A percentile compares a stretch with the other conserved stretches of the same genome.
Evolutionary conservation across 2,888 invertebrate species (phyloP).

Genomic region (Mythimna impura): DNA sequence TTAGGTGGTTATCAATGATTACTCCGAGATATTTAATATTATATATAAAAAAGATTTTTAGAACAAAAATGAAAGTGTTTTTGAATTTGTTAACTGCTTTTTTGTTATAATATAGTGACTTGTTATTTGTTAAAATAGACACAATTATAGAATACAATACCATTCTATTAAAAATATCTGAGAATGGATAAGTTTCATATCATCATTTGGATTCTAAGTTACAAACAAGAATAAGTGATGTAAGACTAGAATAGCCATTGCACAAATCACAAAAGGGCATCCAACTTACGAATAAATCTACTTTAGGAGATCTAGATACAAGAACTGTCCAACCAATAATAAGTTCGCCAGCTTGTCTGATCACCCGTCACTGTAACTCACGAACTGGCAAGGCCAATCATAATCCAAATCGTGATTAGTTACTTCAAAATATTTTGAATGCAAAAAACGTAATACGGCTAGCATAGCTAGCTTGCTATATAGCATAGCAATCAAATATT

Average conservation of each 20-base stretch:
- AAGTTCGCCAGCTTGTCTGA: constrained; percentile 68
- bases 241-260: not conserved
- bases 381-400: constrained; percentile 72
- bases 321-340: constrained; percentile 59
- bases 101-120: not conserved
- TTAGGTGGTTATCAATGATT: too few relatives aligned
- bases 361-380: constrained; percentile 72
- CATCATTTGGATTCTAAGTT: not conserved
- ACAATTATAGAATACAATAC: too few relatives aligned
- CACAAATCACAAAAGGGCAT: constrained; percentile 15
- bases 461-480: too few relatives aligned
- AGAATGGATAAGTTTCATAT: not conserved
- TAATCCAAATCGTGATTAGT: constrained; percentile 52
- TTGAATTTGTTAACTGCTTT: not conserved
- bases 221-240: not conserved
- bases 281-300: constrained; percentile 10
- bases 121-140: not conserved
- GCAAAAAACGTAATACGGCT: constrained; percentile 43
- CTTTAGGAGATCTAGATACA: constrained; percentile 36
- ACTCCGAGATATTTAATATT: too few relatives aligned
- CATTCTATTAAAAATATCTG: too few relatives aligned
- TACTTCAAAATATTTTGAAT: constrained; percentile 60
- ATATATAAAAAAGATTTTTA: not conserved
- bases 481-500: constrained; percentile 28
- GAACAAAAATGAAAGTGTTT: not conserved